Percentiles rank a stretch among this genome's conserved stretches.
Conservation (phyloP, 2,797 vertebrate species). For the Acanthiza pusilla region DNA sequence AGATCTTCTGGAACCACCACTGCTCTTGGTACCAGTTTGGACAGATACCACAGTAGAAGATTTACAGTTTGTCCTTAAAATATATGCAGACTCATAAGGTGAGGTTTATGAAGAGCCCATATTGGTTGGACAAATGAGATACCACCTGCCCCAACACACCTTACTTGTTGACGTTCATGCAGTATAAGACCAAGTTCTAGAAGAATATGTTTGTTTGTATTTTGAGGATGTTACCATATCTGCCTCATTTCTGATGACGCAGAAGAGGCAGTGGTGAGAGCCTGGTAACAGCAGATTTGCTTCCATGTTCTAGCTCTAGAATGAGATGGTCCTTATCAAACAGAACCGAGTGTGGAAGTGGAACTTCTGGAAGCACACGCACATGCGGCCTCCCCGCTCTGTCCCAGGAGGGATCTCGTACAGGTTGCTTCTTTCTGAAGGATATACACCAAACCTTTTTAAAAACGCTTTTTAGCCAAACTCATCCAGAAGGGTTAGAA, state of each 20-base stretch:
- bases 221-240: neutral
- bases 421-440: neutral
- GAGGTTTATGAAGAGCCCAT: neutral
- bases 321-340: neutral
- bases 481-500: neutral
- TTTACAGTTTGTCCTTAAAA: neutral
- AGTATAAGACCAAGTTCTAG: neutral
- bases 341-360: neutral
- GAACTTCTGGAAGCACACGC: neutral
- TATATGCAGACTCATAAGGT: neutral
- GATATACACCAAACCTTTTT: neutral
- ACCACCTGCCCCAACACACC: neutral
- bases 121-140: neutral
- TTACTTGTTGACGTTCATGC: neutral
- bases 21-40: neutral
- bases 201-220: neutral
- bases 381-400: accelerated
- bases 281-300: neutral
- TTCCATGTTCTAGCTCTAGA: neutral
- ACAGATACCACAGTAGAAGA: neutral
- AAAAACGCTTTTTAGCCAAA: neutral
- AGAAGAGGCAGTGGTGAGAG: neutral
- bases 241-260: neutral
- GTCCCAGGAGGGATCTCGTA: neutral
- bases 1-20: neutral